Percentiles rank a stretch among this genome's conserved stretches.
These are phyloP conservation scores for Salvelinus alpinus DNA, from an alignment of 2,113 vertebrate genomes.

Conservation along the genomic window DNA sequence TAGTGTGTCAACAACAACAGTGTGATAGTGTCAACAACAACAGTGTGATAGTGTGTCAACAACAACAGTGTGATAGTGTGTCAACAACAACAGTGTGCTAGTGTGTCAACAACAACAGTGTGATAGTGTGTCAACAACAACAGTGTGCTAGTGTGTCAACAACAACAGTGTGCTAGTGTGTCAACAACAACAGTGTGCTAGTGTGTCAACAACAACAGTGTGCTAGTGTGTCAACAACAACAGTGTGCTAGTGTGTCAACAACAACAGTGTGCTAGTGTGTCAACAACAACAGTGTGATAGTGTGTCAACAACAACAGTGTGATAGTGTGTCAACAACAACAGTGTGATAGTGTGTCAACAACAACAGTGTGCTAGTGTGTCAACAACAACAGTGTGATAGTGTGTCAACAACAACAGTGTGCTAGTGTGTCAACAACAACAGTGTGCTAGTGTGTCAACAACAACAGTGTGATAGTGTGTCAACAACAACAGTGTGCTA, in stretches of 20 bases:
- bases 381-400: slow-evolving; percentile 21
- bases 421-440: background rate
- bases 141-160: too few relatives aligned
- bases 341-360: too few relatives aligned
- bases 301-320: background rate
- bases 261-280: background rate
- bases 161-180: background rate
- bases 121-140: background rate
- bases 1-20: background rate
- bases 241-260: too few relatives aligned
- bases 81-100: slow-evolving; percentile 23
- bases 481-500: background rate
- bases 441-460: too few relatives aligned
- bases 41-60: slow-evolving; percentile 31
- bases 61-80: background rate
- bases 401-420: slow-evolving; percentile 15
- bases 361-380: background rate
- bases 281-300: background rate
- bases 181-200: background rate
- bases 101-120: slow-evolving; percentile 14
- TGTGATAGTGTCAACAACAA: slow-evolving; percentile 29
- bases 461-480: background rate
- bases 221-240: background rate
- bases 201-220: background rate
- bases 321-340: background rate